phyloP scores from a whole-genome alignment of 2,113 vertebrate species.

The Platysteira castanea region DNA sequence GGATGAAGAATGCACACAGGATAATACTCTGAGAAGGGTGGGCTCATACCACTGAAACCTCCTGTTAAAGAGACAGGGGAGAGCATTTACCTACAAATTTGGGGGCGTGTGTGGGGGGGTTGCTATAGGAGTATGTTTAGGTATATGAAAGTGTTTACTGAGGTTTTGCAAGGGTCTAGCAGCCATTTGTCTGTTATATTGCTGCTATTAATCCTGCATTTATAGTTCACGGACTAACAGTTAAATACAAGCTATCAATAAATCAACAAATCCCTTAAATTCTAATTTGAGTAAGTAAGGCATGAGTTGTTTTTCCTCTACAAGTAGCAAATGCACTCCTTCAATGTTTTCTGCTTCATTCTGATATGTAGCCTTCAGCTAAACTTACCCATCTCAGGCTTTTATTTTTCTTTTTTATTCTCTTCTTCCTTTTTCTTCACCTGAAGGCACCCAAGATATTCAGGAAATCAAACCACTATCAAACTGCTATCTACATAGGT shows the following conservation, averaged over 20 bases:
- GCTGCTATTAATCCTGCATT: background rate
- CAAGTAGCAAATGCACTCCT: background rate
- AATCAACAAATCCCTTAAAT: background rate
- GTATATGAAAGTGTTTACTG: background rate
- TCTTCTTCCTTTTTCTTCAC: background rate
- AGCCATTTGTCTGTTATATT: background rate
- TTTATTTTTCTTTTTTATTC: background rate
- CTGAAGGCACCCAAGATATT: background rate
- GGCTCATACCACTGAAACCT: background rate
- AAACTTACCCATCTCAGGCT: background rate
- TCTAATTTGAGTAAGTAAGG: background rate
- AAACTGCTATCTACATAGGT: background rate
- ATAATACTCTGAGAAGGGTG: background rate
- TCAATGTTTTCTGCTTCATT: background rate
- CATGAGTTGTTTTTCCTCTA: background rate
- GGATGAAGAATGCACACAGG: background rate
- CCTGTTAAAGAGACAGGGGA: background rate
- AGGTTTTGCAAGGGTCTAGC: background rate
- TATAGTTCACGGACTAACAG: background rate
- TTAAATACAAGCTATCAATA: background rate
- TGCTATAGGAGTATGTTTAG: background rate
- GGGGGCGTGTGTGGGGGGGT: fast-evolving
- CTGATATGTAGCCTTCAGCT: background rate
- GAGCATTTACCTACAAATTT: background rate
- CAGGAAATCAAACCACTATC: background rate